Percentiles rank a stretch among this genome's conserved stretches.
Conservation (phyloP, 2,888 invertebrate species). For the Myathropa florea region DNA sequence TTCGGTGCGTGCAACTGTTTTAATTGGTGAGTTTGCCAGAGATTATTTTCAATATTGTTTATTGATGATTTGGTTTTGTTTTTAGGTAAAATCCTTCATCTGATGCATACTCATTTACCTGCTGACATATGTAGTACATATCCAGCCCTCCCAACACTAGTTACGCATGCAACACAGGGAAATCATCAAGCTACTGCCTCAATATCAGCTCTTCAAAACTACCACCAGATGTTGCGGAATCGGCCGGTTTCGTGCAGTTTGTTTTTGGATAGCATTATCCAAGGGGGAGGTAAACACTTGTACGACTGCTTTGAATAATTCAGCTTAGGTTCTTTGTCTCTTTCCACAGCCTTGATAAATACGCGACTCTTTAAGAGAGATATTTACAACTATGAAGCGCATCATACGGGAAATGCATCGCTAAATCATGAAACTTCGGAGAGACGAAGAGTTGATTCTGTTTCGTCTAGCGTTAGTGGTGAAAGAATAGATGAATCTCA, state of each 20-base stretch:
- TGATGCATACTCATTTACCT: conserved; percentile 92
- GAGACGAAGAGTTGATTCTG: conserved; percentile 80
- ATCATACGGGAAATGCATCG: conserved; percentile 22
- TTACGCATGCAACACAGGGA: conserved; percentile 90
- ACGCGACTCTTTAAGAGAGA: conserved; percentile 80
- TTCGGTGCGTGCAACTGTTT: conserved; percentile 94
- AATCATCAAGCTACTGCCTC: conserved; percentile 91
- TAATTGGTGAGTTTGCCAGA: conserved; percentile 84
- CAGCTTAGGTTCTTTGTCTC: background rate
- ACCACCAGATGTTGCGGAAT: conserved; percentile 90
- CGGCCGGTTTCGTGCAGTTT: conserved; percentile 91
- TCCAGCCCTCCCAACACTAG: conserved; percentile 90
- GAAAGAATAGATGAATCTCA: conserved; percentile 76
- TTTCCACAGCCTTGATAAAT: conserved; percentile 76
- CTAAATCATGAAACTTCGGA: conserved; percentile 72
- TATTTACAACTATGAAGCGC: conserved; percentile 74
- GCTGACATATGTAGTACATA: conserved; percentile 91
- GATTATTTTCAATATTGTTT: background rate
- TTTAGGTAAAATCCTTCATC: conserved; percentile 90
- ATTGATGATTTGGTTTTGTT: background rate
- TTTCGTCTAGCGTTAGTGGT: conserved; percentile 80
- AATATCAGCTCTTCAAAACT: conserved; percentile 88
- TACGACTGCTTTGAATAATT: background rate
- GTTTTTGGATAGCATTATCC: conserved; percentile 90
- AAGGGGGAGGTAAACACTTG: conserved; percentile 79